Evolutionary conservation across 2,888 invertebrate genomes (phyloP), one percentile per base, ranked within the genome.

Genomic region (Campopleginae sp.): DNA sequence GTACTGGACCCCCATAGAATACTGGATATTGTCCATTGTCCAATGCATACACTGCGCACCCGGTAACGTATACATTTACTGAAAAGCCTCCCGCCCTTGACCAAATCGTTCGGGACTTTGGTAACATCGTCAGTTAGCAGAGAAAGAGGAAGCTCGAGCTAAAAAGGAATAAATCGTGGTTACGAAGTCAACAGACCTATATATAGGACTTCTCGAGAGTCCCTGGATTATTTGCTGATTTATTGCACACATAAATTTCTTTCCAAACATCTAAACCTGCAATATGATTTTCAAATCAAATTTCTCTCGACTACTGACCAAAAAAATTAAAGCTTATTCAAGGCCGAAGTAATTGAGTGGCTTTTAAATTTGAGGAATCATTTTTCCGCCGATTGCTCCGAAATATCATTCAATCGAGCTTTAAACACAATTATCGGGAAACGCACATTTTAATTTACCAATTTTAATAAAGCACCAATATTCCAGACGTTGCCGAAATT

Each of bases 1-100:
- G 10, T 31, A 63, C 58, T 63, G 33, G 58, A 58, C 27, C 27
- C 44, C 68, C 33, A 78, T 58, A 61, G 78, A 78, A 78, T 70
- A 70, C 68, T 27, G 68, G 19, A 78, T 78, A 61, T 33, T 44
- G 66, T 51, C 42, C 78, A 58, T 78, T 78, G 78, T 78, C 78
- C 78, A 44, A 54, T 44, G 51, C 27, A 46, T 77, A 38, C 42
- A 58, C 74, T 68, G 54, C 42, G 54, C 42, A 68, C 66, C 44
- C 42, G 66, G 66, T 42, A 65, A 31, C 27, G 54, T 68, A 68
- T 54, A 65, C 38, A 54, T 44, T 65, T 23, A 51, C 42, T 42
- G 51, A 65, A 72, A 72, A 80, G 61, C 70, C 63, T 63, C 63
- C 14, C 78, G 31, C 58, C 58, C 70, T 61, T 65, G 54, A 33